These are phyloP conservation scores for Mesaphorura yosii DNA, from an alignment of 1,140 invertebrate species.

Conservation along the genomic window DNA sequence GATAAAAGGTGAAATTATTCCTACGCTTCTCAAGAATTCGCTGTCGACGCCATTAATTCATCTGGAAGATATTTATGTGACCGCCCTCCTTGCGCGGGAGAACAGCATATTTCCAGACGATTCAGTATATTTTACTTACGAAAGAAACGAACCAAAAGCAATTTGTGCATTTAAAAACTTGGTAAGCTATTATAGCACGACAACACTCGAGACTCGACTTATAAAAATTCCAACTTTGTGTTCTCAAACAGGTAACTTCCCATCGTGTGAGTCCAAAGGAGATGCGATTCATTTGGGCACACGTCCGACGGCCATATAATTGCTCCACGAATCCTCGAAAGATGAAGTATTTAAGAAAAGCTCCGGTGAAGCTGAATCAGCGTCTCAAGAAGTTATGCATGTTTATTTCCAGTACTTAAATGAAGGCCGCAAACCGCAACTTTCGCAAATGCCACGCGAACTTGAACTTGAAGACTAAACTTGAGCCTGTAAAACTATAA, in stretches of 20 bases:
- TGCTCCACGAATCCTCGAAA: not conserved
- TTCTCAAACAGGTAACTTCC: slow-evolving; percentile 24
- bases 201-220: not conserved
- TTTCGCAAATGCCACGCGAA: not conserved
- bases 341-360: not conserved
- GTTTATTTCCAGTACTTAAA: slow-evolving; percentile 11
- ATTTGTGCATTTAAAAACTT: slow-evolving; percentile 24
- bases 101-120: slow-evolving; percentile 43
- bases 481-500: no score
- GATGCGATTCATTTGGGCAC: slow-evolving; percentile 19
- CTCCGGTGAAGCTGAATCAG: slow-evolving; percentile 14
- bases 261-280: slow-evolving; percentile 27
- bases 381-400: slow-evolving; percentile 23
- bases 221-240: not conserved
- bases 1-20: slow-evolving; percentile 56
- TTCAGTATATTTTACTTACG: slow-evolving; percentile 49
- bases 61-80: slow-evolving; percentile 65
- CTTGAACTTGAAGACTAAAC: no score
- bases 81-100: slow-evolving; percentile 41
- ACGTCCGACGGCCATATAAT: slow-evolving; percentile 5
- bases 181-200: slow-evolving; percentile 15
- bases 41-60: slow-evolving; percentile 57
- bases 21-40: slow-evolving; percentile 54
- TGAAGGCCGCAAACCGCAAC: not conserved
- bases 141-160: slow-evolving; percentile 33